These are phyloP conservation scores for Muntiacus muntjak DNA, from an alignment of 2,113 vertebrate species.

Conservation along the genomic window DNA sequence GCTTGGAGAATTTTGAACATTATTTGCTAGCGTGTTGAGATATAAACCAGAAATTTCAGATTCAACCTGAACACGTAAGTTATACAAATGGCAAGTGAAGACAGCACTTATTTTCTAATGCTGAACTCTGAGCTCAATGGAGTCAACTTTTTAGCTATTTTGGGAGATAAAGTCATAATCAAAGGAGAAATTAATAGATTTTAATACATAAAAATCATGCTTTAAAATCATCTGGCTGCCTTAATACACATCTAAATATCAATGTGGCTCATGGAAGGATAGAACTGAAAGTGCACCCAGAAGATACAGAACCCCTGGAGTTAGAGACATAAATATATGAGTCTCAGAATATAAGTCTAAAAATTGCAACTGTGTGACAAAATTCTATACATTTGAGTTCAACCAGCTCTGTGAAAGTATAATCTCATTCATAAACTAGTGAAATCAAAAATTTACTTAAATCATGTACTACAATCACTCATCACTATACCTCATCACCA, in stretches of 20 bases:
- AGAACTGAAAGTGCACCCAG: neutral
- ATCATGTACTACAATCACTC: neutral
- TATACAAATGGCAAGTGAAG: neutral
- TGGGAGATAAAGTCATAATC: neutral
- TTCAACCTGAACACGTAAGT: neutral
- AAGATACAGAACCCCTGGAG: neutral
- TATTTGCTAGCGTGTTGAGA: neutral
- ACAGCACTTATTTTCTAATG: constrained; percentile 13
- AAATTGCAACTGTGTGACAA: neutral
- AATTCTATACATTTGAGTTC: neutral
- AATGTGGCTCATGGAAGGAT: neutral
- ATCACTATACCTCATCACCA: neutral
- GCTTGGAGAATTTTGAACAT: neutral
- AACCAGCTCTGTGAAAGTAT: neutral
- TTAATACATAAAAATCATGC: neutral
- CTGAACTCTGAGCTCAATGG: constrained; percentile 12
- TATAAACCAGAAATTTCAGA: constrained; percentile 9
- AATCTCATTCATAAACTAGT: neutral
- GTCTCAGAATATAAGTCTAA: neutral
- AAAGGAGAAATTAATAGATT: constrained; percentile 4
- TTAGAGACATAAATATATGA: neutral
- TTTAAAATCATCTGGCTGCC: constrained; percentile 19
- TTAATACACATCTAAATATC: neutral
- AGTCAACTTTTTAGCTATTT: constrained; percentile 30
- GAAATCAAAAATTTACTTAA: constrained; percentile 29